phyloP scores from a whole-genome alignment of 2,797 vertebrate species.

The Menidia menidia region DNA sequence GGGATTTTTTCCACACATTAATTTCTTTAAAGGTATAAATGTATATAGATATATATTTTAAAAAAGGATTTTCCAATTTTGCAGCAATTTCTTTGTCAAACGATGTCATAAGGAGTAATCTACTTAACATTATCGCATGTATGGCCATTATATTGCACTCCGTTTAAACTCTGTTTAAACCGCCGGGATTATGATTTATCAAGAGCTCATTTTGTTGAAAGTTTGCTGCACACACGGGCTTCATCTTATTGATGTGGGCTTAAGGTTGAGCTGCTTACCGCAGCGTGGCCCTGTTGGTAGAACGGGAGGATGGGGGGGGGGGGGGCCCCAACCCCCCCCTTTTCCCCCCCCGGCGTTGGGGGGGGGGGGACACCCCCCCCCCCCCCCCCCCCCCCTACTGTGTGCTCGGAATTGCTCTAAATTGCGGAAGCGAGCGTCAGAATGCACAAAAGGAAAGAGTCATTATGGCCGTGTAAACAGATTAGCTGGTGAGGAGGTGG shows the following conservation, averaged over 20 bases:
- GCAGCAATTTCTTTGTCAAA: too few relatives aligned
- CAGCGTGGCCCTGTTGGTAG: conserved; percentile 20
- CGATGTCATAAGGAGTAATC: neutral
- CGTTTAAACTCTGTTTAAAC: neutral
- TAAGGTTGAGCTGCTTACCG: conserved; percentile 25
- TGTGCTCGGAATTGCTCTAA: conserved; percentile 53
- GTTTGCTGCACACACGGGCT: neutral
- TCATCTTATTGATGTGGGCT: conserved; percentile 20
- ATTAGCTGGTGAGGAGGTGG: conserved; percentile 30
- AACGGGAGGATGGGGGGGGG: conserved; percentile 35
- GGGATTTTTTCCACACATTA: too few relatives aligned
- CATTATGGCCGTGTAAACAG: conserved; percentile 55
- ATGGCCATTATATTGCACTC: neutral
- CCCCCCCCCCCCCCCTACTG: too few relatives aligned
- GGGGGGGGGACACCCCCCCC: conserved; percentile 19
- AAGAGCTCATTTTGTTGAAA: neutral
- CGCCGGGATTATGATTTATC: neutral
- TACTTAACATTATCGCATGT: neutral
- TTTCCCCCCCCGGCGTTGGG: conserved; percentile 50
- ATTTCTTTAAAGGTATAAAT: too few relatives aligned
- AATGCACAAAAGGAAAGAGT: conserved; percentile 54
- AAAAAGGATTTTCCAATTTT: too few relatives aligned
- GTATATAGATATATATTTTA: too few relatives aligned
- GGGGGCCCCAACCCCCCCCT: conserved; percentile 52
- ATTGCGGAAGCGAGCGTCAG: conserved; percentile 51